Conservation (phyloP, 2,888 invertebrate species). For the Tromatobia lineatoria region DNA sequence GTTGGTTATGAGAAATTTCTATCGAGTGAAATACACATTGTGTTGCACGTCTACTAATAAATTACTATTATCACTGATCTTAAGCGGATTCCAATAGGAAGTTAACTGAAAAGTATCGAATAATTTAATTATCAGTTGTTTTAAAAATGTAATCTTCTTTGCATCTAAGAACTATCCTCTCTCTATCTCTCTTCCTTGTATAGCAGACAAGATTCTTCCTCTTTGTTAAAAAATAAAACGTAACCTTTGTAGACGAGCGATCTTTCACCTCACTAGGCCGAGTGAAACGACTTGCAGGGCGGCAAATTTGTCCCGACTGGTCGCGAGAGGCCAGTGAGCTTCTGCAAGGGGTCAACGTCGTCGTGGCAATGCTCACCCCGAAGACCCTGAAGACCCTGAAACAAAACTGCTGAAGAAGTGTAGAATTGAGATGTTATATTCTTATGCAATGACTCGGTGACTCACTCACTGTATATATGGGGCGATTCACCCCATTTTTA, state of each 20-base stretch:
- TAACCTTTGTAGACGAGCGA: background rate
- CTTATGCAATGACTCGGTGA: constrained; percentile 25
- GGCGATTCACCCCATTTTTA: background rate
- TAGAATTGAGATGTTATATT: constrained; percentile 37
- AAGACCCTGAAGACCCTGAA: constrained; percentile 26
- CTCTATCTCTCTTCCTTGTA: background rate
- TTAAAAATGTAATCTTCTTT: background rate
- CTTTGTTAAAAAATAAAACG: constrained; percentile 3
- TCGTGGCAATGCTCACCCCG: constrained; percentile 9
- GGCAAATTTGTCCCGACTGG: constrained; percentile 10
- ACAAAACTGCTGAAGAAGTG: constrained; percentile 15
- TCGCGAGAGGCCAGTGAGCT: constrained; percentile 28
- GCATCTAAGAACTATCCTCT: background rate
- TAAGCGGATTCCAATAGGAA: too few species aligned
- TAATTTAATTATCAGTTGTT: background rate
- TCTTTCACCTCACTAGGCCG: constrained; percentile 7
- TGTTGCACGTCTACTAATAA: too few species aligned
- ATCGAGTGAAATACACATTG: too few species aligned
- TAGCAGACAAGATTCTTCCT: background rate
- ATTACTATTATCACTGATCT: too few species aligned
- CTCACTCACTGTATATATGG: background rate
- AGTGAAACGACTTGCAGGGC: background rate
- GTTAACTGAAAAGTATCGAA: background rate
- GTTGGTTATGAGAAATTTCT: too few species aligned
- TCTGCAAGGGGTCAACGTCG: constrained; percentile 13